Percentiles rank a stretch among this genome's conserved stretches.
These are phyloP conservation scores for Cepaea hortensis DNA, from an alignment of 2,888 invertebrate genomes.

Conservation along the genomic window DNA sequence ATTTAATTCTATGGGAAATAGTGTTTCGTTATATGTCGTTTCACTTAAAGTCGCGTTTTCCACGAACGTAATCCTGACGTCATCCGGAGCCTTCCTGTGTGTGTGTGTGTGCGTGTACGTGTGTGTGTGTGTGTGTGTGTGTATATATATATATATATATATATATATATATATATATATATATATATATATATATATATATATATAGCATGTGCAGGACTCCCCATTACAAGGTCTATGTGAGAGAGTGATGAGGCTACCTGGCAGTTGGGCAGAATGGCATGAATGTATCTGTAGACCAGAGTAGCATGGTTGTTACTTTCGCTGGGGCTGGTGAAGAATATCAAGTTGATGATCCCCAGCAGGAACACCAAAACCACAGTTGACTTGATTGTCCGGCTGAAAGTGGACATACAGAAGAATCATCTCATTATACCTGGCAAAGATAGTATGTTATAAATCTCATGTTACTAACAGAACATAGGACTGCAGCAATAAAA, in stretches of 20 bases:
- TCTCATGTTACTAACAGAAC: no score
- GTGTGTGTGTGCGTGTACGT: background rate
- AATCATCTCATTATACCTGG: no score
- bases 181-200: background rate
- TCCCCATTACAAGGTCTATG: no score
- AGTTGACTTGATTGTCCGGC: slow-evolving; percentile 79
- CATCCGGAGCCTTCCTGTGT: background rate
- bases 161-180: background rate
- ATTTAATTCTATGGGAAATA: no score
- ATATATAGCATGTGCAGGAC: background rate
- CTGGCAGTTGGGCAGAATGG: slow-evolving; percentile 79
- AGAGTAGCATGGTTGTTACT: slow-evolving; percentile 70
- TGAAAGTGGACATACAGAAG: slow-evolving; percentile 49
- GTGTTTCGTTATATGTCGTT: no score
- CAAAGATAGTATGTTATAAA: no score
- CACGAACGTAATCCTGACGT: no score
- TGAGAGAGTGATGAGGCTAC: slow-evolving; percentile 65
- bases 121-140: background rate
- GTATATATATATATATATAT: background rate
- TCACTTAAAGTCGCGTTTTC: no score
- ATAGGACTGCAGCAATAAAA: no score
- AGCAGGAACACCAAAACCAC: slow-evolving; percentile 79
- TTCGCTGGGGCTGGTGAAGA: slow-evolving; percentile 77
- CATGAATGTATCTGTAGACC: slow-evolving; percentile 78
- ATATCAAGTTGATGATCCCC: slow-evolving; percentile 79